Percentiles rank a stretch among this genome's conserved stretches.
These are phyloP conservation scores for Nicator chloris DNA, from an alignment of 2,113 vertebrate genomes.

Conservation along the genomic window DNA sequence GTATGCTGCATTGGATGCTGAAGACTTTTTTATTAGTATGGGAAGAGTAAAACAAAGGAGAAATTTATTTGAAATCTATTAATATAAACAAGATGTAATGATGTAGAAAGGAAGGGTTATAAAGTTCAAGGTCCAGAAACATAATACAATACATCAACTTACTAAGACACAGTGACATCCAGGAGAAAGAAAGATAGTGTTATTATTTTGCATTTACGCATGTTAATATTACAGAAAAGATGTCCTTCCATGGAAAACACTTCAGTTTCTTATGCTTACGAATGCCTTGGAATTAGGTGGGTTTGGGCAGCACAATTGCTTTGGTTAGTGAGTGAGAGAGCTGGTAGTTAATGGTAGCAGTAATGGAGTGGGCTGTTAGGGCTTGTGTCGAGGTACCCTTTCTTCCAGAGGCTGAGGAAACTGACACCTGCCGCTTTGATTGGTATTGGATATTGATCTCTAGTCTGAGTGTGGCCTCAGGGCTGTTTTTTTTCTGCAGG, in stretches of 20 bases:
- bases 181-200: conserved; percentile 64
- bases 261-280: neutral
- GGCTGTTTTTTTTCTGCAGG: neutral
- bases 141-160: conserved; percentile 53
- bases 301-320: neutral
- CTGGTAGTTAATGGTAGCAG: neutral
- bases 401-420: neutral
- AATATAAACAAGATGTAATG: conserved; percentile 62
- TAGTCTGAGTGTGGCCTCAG: neutral
- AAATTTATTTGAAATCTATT: conserved; percentile 51
- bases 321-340: neutral
- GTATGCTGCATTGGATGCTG: conserved; percentile 66
- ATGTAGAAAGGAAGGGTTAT: conserved; percentile 48
- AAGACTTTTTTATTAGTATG: neutral
- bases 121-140: conserved; percentile 60
- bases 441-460: neutral
- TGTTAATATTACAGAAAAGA: conserved; percentile 1
- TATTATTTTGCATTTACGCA: conserved; percentile 51
- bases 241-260: conserved; percentile 29
- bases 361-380: neutral
- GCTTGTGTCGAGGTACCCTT: neutral
- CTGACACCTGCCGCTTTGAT: neutral
- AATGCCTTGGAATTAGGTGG: conserved; percentile 4
- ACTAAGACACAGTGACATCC: conserved; percentile 67
- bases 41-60: conserved; percentile 55